Base-by-base conservation (phyloP, 2,888 invertebrate genomes). In the Papilio protenor region DNA sequence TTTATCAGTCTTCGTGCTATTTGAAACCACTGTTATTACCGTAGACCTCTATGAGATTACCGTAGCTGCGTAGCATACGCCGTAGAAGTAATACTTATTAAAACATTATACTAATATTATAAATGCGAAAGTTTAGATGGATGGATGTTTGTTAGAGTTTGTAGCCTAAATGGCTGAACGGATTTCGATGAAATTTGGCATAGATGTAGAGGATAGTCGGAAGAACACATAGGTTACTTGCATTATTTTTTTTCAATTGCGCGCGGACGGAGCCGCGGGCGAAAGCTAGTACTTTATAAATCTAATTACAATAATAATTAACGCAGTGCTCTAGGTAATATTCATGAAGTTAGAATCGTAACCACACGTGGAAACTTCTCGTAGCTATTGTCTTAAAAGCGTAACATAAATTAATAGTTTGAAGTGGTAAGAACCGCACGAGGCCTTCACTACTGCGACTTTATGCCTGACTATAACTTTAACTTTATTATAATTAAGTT, bases 391-490 rank as follows among this genome's bases (percentile, higher is more conserved):
- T 64, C 40, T 66, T 64, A 64, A n/a, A 21, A 66, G 77, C 18
- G 61, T 61, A 73, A 77, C 27, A 55, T 49, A 73, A 77, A 77
- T 77, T 73, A 77, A 75, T 75, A 75, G 75, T 75, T 75, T 6
- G 55, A 21, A 33, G 1, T 14, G 66, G 40, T n/a, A 66, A 27
- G 21, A n/a, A 27, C 14, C n/a, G 18, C 12, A 47, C 33, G 47
- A 40, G 23, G 40, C 21, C 16, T 18, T 27, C 18, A 23, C 23
- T 52, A 33, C 61, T 40, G 40, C 66, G 40, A 66, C 49, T 64
- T 75, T 73, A 23, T 33, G 55, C 16, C 45, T 16, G 11, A 23
- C 47, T 49, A 33, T 23, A 64, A 64, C n/a, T 45, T 27, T 11
- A 27, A 45, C 64, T 75, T 64, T 40, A 75, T 55, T 55, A 21